phyloP scores from a whole-genome alignment of 1,140 invertebrate genomes.

The Drosophila saltans region DNA sequence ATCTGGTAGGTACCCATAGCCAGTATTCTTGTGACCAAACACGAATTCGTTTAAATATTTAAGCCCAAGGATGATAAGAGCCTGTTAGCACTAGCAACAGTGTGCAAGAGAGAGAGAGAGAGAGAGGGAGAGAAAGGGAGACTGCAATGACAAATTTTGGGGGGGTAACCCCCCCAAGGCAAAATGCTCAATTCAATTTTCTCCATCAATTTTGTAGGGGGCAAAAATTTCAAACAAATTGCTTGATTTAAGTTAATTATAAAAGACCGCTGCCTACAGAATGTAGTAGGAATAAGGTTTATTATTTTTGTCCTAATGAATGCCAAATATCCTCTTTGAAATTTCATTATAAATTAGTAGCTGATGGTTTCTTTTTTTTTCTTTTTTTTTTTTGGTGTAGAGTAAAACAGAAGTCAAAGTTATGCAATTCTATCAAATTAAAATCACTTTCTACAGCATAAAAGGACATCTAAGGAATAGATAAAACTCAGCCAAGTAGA shows the following conservation, averaged over 20 bases:
- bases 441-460: constrained; percentile 35
- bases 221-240: constrained; percentile 4
- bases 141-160: constrained; percentile 18
- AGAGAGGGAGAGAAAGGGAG: not conserved
- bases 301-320: not conserved
- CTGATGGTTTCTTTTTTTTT: constrained; percentile 31
- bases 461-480: constrained; percentile 22
- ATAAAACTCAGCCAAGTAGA: constrained; percentile 60
- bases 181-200: constrained; percentile 50
- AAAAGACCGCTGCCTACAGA: not conserved
- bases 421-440: constrained; percentile 36
- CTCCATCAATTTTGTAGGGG: constrained; percentile 31
- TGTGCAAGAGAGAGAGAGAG: not conserved
- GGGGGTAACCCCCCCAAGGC: constrained; percentile 18
- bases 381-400: not conserved
- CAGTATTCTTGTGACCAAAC: constrained; percentile 18
- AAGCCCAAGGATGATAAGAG: constrained; percentile 34
- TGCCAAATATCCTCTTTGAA: not conserved
- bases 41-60: constrained; percentile 52
- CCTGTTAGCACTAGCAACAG: constrained; percentile 17
- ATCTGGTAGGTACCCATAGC: constrained; percentile 5
- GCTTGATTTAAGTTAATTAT: constrained; percentile 17
- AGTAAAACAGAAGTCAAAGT: constrained; percentile 5
- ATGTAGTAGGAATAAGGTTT: not conserved
- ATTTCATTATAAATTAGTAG: constrained; percentile 29